phyloP scores from a whole-genome alignment of 2,797 vertebrate species.

The Myiotriccus ornatus region DNA sequence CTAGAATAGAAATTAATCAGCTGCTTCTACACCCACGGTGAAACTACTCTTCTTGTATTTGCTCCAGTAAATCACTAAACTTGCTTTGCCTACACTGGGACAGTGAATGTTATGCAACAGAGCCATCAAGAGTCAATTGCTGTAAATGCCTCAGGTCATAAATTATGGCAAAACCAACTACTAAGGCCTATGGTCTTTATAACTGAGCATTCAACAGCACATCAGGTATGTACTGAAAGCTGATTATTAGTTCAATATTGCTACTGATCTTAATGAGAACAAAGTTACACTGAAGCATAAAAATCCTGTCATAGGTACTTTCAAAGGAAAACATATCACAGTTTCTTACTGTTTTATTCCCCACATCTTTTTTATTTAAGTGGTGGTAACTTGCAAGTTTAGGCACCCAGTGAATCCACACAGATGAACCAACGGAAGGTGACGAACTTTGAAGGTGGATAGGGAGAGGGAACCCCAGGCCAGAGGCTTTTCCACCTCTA shows the following conservation, averaged over 20 bases:
- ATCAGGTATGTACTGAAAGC: neutral
- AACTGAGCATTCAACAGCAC: neutral
- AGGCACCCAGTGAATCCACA: neutral
- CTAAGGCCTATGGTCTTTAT: rapidly evolving
- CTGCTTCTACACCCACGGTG: neutral
- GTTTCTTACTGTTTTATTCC: neutral
- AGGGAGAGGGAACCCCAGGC: no score
- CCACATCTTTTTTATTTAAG: neutral
- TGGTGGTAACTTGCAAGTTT: neutral
- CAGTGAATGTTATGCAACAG: neutral
- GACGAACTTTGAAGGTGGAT: no score
- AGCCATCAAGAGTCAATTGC: neutral
- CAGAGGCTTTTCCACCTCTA: no score
- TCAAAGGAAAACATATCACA: neutral
- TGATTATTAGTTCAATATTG: neutral
- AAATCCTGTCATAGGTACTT: neutral
- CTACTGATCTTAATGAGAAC: neutral
- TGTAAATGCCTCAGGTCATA: neutral
- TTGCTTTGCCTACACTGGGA: neutral
- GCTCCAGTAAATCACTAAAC: neutral
- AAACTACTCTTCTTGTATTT: neutral
- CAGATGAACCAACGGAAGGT: neutral
- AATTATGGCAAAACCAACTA: neutral
- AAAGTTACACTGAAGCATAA: neutral
- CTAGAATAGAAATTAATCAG: neutral